Evolutionary conservation across 2,113 vertebrate genomes (phyloP), one percentile per base, ranked within the genome.

Genomic region (Nerophis ophidion): DNA sequence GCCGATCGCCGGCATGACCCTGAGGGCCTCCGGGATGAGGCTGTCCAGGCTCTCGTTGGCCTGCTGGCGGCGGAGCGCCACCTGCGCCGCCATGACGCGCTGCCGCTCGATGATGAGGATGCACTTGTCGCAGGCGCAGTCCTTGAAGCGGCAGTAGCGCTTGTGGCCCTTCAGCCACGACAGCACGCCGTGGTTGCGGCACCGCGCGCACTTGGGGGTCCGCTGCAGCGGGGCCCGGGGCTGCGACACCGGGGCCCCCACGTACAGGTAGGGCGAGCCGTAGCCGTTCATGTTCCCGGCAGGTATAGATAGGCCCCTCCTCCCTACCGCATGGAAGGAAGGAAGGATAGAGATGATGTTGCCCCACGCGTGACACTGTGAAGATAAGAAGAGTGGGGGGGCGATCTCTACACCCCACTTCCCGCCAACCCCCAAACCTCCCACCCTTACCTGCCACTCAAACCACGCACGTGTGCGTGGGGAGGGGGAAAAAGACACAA

Each of bases 101-200:
- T 98, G 95, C 47, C 95, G 84, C 89, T 97, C 95, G 83, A 98
- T 95, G 87, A 98, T 97, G 45, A 98, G 92, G 88, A 98, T 96
- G 89, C 95, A 98, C 76, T 98, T 98, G 83, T 97, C 95, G 81
- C 95, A 98, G 65, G 93, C 93, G 88, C 95, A 98, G 91, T 97
- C 95, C 83, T 97, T 97, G 89, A 97, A 97, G 83, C 95, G 93
- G 76, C 95, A 97, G 89, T 96, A 97, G 59, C 95, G 93, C 77
- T 98, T 98, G 91, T 97, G 95, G 51, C 95, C 95, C 79, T 97
- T 98, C 60, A 98, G 93, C 94, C 95, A 98, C 34, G 95, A 97
- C 9, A 97, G 91, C 72, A 98, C 95, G 36, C 95, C 95, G 85
- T 97, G 95, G 87, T 98, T 98, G 60, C 95, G 86, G 91, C 95